A percentile compares a stretch with the other conserved stretches of the same genome.
phyloP scores from a whole-genome alignment of 2,113 vertebrate genomes.

The Pseudorhombus dupliciocellatus region DNA sequence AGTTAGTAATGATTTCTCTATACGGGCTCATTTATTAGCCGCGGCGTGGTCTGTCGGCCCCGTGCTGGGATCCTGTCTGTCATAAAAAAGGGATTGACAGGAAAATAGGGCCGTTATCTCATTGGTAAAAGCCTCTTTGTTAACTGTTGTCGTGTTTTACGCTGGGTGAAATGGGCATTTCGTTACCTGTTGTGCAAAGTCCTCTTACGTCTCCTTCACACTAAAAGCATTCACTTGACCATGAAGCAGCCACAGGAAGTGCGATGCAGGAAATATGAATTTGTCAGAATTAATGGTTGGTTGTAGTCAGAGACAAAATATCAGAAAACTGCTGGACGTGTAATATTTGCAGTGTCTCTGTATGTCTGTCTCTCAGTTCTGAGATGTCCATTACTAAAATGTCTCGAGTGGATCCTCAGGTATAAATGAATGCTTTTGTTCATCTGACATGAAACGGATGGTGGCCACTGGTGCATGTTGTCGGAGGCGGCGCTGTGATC shows the following conservation, averaged over 20 bases:
- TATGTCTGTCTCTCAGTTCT: too few relatives aligned
- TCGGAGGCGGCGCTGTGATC: constrained; percentile 3
- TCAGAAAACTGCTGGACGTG: too few relatives aligned
- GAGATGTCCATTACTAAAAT: background rate
- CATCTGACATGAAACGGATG: background rate
- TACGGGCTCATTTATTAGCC: background rate
- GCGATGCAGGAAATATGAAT: too few relatives aligned
- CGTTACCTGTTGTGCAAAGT: background rate
- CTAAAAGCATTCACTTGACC: constrained; percentile 5
- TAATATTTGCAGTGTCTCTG: too few relatives aligned
- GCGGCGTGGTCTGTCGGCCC: background rate
- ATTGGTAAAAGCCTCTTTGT: background rate
- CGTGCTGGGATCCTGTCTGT: background rate
- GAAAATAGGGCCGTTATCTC: background rate
- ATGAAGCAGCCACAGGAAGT: background rate
- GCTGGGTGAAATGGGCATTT: background rate
- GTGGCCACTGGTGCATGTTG: background rate
- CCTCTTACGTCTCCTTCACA: background rate
- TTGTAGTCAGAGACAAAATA: too few relatives aligned
- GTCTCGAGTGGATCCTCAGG: background rate
- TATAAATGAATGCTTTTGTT: background rate
- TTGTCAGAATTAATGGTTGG: too few relatives aligned
- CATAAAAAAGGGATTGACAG: background rate
- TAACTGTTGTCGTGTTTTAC: background rate
- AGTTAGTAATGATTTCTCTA: background rate